Conservation (phyloP, 2,113 vertebrate genomes). For the Pyrgilauda ruficollis region DNA sequence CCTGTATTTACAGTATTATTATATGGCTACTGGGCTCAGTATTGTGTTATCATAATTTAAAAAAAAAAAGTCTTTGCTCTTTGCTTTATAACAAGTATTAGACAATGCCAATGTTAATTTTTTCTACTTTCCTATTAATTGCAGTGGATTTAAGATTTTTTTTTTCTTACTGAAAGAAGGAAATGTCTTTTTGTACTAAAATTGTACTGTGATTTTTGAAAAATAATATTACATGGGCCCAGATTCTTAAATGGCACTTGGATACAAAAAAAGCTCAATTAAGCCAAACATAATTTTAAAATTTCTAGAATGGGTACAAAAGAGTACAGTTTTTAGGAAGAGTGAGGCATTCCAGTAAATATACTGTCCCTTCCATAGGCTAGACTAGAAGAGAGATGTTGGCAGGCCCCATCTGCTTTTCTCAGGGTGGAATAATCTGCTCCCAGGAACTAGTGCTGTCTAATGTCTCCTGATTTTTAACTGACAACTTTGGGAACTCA, state of each 20-base stretch:
- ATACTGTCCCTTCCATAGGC: background rate
- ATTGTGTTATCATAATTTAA: slow-evolving; percentile 10
- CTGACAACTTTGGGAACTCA: background rate
- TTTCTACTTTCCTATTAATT: background rate
- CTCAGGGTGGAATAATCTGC: background rate
- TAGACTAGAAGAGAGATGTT: background rate
- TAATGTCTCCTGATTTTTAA: background rate
- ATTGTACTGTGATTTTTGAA: background rate
- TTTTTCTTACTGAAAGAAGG: background rate
- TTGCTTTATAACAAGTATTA: slow-evolving; percentile 32
- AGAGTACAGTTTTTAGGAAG: background rate
- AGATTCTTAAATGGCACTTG: background rate
- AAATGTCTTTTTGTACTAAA: background rate
- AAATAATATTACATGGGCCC: background rate
- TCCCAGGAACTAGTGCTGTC: background rate
- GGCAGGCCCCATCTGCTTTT: background rate
- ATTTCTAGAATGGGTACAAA: background rate
- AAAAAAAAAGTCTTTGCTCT: slow-evolving; percentile 39
- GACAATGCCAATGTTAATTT: background rate
- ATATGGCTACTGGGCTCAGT: slow-evolving; percentile 60
- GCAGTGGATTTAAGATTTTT: background rate
- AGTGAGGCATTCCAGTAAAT: background rate
- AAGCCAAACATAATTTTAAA: background rate
- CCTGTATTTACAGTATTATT: slow-evolving; percentile 55
- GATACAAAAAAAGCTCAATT: background rate